Evolutionary conservation across 1,140 invertebrate genomes (phyloP).

Genomic region (Phenacoccus solenopsis): DNA sequence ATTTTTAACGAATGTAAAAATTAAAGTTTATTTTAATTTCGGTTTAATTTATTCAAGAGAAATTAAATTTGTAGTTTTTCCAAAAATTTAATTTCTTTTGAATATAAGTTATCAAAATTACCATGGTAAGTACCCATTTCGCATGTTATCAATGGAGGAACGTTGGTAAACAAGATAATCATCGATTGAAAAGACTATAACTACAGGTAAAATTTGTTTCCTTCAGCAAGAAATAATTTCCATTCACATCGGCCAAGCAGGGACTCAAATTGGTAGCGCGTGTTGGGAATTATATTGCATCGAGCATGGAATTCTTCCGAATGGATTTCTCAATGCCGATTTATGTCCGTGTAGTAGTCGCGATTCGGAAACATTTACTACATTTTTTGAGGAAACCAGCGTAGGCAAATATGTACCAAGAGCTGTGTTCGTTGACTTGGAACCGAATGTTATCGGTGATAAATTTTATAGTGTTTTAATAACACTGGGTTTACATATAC

Average conservation of each 20-base stretch:
- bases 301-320: conserved; percentile 26
- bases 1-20: neutral
- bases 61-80: neutral
- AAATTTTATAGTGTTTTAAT: conserved; percentile 65
- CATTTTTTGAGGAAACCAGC: conserved; percentile 53
- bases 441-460: conserved; percentile 58
- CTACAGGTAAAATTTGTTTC: too few species aligned
- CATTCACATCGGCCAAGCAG: conserved; percentile 46
- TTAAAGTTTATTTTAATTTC: neutral
- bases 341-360: neutral
- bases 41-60: neutral
- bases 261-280: conserved; percentile 67
- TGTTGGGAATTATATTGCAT: conserved; percentile 12
- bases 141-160: too few species aligned
- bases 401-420: conserved; percentile 57
- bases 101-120: neutral
- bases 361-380: conserved; percentile 27
- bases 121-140: neutral
- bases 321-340: conserved; percentile 36
- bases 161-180: too few species aligned
- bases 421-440: conserved; percentile 68
- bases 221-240: conserved; percentile 19
- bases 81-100: neutral
- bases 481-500: conserved; percentile 60
- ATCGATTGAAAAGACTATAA: too few species aligned